Percentiles rank a stretch among this genome's conserved stretches.
These are phyloP conservation scores for Siniperca knerii DNA, from an alignment of 2,113 vertebrate species.

Conservation along the genomic window DNA sequence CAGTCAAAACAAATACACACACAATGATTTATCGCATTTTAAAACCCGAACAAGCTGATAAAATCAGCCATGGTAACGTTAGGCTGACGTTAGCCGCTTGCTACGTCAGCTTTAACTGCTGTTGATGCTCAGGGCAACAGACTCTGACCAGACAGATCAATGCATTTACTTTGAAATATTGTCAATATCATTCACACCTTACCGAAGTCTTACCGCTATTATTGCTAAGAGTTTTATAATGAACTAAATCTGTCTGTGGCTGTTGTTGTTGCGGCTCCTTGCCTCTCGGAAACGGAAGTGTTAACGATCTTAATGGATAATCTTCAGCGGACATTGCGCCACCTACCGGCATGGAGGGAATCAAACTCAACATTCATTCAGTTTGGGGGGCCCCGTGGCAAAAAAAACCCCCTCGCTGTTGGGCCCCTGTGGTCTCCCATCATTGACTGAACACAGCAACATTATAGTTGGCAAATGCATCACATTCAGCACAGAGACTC, in stretches of 20 bases:
- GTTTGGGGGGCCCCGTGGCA: not conserved
- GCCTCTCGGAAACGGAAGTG: slow-evolving; percentile 76
- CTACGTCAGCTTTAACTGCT: slow-evolving; percentile 27
- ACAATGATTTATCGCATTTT: not conserved
- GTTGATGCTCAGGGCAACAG: not conserved
- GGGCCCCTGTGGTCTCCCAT: not conserved
- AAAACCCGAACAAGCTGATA: not conserved
- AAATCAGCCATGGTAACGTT: slow-evolving; percentile 6
- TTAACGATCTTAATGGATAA: fast-evolving
- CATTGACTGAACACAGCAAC: no score
- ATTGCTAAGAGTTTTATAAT: not conserved
- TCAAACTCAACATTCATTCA: not conserved
- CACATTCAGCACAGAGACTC: no score
- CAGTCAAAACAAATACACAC: not conserved
- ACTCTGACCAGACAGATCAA: not conserved
- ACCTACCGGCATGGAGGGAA: slow-evolving; percentile 29
- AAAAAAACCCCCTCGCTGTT: not conserved
- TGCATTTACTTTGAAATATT: not conserved
- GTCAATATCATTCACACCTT: not conserved
- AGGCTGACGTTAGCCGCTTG: slow-evolving; percentile 59
- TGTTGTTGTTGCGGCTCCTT: slow-evolving; percentile 77
- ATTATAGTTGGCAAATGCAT: not conserved
- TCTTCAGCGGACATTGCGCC: slow-evolving; percentile 35
- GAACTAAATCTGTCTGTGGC: slow-evolving; percentile 50
- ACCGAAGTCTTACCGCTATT: slow-evolving; percentile 58